Base-by-base conservation (phyloP, 2,888 invertebrate species). In the Leptinotarsa juncta region DNA sequence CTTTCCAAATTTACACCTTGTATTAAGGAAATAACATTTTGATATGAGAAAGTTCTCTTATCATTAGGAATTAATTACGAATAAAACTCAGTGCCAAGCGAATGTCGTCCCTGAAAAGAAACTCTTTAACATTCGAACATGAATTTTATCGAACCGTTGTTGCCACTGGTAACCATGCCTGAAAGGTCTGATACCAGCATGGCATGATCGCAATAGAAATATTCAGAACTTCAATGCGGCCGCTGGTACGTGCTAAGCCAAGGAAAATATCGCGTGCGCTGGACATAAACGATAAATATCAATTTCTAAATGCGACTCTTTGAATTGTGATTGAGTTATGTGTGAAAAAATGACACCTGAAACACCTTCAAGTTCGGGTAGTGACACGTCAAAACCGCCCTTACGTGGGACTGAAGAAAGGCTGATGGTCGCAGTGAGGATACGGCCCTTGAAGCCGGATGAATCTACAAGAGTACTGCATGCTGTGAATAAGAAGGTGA, bases 391-490 rank as follows among this genome's bases (percentile, higher is more conserved):
- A 1, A 81, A 83, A 51, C 82, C 84, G 73, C 84, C 84, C 16
- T 79, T 83, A 5, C 86, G 84, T 80, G 83, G 82, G 72, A 85
- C 85, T 1, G 88, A 88, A 80, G 89, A 89, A 77, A 82, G 87
- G 65, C 81, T 89, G 42, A 88, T 89, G 88, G 97, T 98, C 77
- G 96, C 96, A 67, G 95, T 98, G 72, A 93, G 98, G 82, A 95
- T 98, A 78, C 92, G 97, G 75, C 98, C 98, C 10, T 90, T 96
- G 78, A 92, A 92, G 78, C 86, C 90, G 53, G 93, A 93, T 84
- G 97, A 97, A 89, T 90, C 92, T 65, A 92, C 93, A 67, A 91
- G 94, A 83, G 92, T 93, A 83, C 91, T 95, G 73, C 93, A 94
- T 87, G 93, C 92, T 82, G 90, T 95, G 82, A 94, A 94, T 88